Conservation (phyloP, 1,140 invertebrate species). For the Drosophila varians region DNA sequence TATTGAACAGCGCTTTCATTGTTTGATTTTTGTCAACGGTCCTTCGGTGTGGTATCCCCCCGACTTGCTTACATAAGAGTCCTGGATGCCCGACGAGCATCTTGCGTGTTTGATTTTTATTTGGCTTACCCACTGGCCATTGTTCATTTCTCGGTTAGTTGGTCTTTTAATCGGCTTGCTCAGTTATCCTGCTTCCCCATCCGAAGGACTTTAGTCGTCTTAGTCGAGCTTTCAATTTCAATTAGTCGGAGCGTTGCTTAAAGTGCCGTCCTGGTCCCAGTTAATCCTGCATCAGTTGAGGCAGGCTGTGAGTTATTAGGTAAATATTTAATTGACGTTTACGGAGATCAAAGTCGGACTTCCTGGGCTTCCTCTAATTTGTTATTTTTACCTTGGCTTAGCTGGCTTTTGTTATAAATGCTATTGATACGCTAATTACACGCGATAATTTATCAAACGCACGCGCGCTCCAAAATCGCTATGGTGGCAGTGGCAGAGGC, state of each 20-base stretch:
- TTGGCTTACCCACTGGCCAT: constrained; percentile 59
- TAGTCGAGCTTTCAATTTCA: constrained; percentile 51
- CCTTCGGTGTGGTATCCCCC: constrained; percentile 10
- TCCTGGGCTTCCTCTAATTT: not conserved
- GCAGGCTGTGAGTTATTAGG: constrained; percentile 45
- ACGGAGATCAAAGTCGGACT: constrained; percentile 2
- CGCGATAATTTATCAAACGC: constrained; percentile 69
- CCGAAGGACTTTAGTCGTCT: constrained; percentile 16
- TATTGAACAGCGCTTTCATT: constrained; percentile 72
- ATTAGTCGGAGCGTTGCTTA: constrained; percentile 61
- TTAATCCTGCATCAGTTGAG: constrained; percentile 19
- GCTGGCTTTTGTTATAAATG: constrained; percentile 41
- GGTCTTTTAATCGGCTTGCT: constrained; percentile 70
- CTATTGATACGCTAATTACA: constrained; percentile 77
- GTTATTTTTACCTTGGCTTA: constrained; percentile 17
- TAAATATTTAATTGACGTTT: constrained; percentile 63
- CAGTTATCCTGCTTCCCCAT: constrained; percentile 24
- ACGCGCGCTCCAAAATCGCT: too few relatives aligned
- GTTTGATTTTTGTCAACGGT: constrained; percentile 79
- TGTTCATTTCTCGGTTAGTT: constrained; percentile 78
- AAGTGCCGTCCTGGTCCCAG: constrained; percentile 16
- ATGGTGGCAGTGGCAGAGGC: constrained; percentile 14
- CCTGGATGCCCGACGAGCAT: constrained; percentile 23
- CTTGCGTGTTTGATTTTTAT: constrained; percentile 69
- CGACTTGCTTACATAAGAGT: constrained; percentile 69